These are phyloP conservation scores for Sinotaia quadrata DNA, from an alignment of 2,888 invertebrate genomes.

Conservation along the genomic window DNA sequence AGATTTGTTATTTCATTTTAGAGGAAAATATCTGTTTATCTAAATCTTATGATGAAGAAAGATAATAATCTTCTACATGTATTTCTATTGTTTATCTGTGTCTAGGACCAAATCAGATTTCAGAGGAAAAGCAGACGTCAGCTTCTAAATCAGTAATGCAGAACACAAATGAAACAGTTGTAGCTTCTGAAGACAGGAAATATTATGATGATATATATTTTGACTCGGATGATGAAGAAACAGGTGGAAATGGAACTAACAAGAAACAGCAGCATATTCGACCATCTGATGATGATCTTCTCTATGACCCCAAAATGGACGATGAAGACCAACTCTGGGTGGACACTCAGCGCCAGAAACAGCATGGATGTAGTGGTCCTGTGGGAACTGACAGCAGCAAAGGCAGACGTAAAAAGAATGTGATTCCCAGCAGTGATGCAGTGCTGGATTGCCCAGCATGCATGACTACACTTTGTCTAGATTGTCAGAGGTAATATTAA, in stretches of 20 bases:
- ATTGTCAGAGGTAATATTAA: slow-evolving; percentile 76
- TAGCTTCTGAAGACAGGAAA: too few species aligned
- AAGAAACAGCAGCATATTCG: slow-evolving; percentile 31
- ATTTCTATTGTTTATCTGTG: too few species aligned
- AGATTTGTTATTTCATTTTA: too few species aligned
- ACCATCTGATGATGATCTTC: slow-evolving; percentile 71
- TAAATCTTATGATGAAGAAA: too few species aligned
- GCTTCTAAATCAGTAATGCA: too few species aligned
- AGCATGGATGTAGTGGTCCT: slow-evolving; percentile 44
- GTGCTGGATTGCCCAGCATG: slow-evolving; percentile 78
- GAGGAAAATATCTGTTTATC: too few species aligned
- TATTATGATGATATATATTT: slow-evolving; percentile 67
- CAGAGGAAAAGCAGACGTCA: too few species aligned
- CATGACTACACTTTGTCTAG: slow-evolving; percentile 76
- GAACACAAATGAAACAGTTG: too few species aligned
- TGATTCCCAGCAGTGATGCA: slow-evolving; percentile 74
- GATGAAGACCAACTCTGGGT: slow-evolving; percentile 76
- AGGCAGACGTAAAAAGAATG: slow-evolving; percentile 35
- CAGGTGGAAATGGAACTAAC: slow-evolving; percentile 7
- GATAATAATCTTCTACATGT: too few species aligned
- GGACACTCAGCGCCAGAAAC: slow-evolving; percentile 70
- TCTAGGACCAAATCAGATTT: too few species aligned
- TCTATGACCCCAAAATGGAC: slow-evolving; percentile 77
- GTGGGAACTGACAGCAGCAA: slow-evolving; percentile 4
- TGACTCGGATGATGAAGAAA: slow-evolving; percentile 69